These are phyloP conservation scores for Hiodon alosoides DNA, from an alignment of 2,113 vertebrate species.

Conservation along the genomic window DNA sequence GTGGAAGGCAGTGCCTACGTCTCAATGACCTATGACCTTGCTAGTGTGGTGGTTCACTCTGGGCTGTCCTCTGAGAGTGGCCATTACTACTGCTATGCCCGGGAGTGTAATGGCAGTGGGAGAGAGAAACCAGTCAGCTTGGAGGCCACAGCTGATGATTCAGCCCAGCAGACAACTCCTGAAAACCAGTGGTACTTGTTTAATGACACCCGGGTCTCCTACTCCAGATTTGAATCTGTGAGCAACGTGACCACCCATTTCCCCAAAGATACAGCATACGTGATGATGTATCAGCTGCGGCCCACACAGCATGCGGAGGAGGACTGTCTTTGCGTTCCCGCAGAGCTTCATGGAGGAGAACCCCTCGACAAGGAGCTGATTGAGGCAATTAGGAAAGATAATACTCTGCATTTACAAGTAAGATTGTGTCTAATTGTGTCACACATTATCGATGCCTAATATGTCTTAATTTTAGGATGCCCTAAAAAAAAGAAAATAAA, in stretches of 20 bases:
- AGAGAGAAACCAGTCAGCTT: neutral
- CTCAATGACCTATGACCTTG: slow-evolving; percentile 63
- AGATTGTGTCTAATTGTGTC: slow-evolving; percentile 5
- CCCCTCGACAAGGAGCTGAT: slow-evolving; percentile 68
- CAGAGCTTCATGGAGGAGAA: slow-evolving; percentile 39
- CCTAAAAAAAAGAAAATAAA: too few species aligned
- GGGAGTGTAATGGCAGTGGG: slow-evolving; percentile 41
- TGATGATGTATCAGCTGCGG: slow-evolving; percentile 69
- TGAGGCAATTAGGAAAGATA: slow-evolving; percentile 76
- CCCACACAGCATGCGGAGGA: slow-evolving; percentile 15
- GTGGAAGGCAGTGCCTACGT: slow-evolving; percentile 32
- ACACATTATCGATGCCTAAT: too few species aligned
- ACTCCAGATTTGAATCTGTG: slow-evolving; percentile 72
- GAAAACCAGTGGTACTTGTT: slow-evolving; percentile 74
- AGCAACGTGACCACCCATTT: slow-evolving; percentile 72
- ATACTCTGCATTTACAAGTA: slow-evolving; percentile 73
- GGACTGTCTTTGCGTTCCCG: neutral
- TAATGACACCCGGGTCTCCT: slow-evolving; percentile 74
- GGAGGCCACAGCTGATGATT: fast-evolving
- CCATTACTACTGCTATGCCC: slow-evolving; percentile 76
- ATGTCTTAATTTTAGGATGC: too few species aligned
- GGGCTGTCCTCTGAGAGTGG: slow-evolving; percentile 72
- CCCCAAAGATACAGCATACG: slow-evolving; percentile 73
- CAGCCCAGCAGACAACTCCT: slow-evolving; percentile 46
- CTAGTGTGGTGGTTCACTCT: slow-evolving; percentile 71